phyloP scores from a whole-genome alignment of 2,888 invertebrate genomes.

The Eupeodes latifasciatus region DNA sequence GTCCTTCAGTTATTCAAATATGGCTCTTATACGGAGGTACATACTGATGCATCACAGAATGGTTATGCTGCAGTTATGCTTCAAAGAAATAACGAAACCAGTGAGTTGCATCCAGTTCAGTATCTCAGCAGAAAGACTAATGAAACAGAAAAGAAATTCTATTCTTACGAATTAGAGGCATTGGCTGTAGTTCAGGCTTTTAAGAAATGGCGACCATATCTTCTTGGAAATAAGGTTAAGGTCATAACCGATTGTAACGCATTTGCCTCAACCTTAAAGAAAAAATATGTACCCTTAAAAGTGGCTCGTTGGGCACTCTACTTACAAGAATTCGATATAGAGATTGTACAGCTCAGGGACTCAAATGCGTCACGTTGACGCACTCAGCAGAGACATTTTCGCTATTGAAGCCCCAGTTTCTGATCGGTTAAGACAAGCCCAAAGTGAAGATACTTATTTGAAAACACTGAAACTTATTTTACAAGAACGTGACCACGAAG shows the following conservation, averaged over 20 bases:
- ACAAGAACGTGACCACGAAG: background rate
- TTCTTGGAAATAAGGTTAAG: conserved; percentile 42
- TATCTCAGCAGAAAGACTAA: too few relatives aligned
- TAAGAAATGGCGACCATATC: conserved; percentile 77
- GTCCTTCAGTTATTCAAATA: too few relatives aligned
- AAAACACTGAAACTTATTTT: conserved; percentile 5
- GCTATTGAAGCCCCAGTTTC: background rate
- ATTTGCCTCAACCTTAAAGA: too few relatives aligned
- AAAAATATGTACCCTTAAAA: too few relatives aligned
- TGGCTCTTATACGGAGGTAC: too few relatives aligned
- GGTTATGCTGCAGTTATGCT: too few relatives aligned
- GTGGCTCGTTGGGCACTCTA: too few relatives aligned
- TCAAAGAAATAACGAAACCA: too few relatives aligned
- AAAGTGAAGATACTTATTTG: background rate
- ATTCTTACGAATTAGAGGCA: conserved; percentile 77
- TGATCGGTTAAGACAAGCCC: conserved; percentile 32
- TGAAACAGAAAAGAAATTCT: conserved; percentile 15
- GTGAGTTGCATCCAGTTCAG: too few relatives aligned
- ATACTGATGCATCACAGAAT: too few relatives aligned
- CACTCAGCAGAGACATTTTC: conserved; percentile 54
- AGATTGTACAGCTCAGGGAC: conserved; percentile 69
- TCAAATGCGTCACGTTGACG: conserved; percentile 74
- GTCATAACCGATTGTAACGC: conserved; percentile 45
- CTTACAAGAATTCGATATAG: conserved; percentile 71
- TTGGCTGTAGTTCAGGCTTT: conserved; percentile 74